These are phyloP conservation scores for Augochlorella aurata DNA, from an alignment of 2,888 invertebrate genomes.

Conservation along the genomic window DNA sequence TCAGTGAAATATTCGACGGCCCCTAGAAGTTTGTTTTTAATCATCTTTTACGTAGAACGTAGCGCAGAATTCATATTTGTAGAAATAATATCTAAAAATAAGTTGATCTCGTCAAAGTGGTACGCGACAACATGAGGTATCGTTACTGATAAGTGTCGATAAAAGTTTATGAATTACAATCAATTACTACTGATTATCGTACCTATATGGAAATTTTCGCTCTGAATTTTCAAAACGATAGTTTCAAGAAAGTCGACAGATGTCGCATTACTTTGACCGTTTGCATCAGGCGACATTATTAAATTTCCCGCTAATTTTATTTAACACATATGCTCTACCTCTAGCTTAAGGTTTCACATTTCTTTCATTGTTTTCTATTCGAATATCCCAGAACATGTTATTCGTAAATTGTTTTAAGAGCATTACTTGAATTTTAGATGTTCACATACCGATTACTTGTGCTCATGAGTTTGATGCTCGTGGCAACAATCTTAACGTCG, in stretches of 20 bases:
- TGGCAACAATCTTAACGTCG: slow-evolving; percentile 67
- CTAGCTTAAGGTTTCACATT: neutral
- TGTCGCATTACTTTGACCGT: slow-evolving; percentile 4
- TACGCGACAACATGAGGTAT: slow-evolving; percentile 46
- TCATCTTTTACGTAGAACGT: slow-evolving; percentile 13
- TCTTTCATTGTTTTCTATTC: neutral
- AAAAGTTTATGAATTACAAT: slow-evolving; percentile 47
- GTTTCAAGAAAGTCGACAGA: slow-evolving; percentile 2
- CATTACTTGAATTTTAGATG: slow-evolving; percentile 74
- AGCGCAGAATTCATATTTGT: slow-evolving; percentile 55
- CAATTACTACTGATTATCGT: slow-evolving; percentile 27
- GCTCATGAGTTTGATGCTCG: slow-evolving; percentile 71
- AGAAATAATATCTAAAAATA: slow-evolving; percentile 73
- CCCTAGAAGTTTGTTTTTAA: slow-evolving; percentile 14
- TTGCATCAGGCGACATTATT: neutral
- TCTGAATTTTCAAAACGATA: neutral
- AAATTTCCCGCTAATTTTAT: slow-evolving; percentile 7
- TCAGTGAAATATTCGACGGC: neutral
- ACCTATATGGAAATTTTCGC: neutral
- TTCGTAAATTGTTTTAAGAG: neutral
- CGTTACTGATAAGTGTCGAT: slow-evolving; percentile 63
- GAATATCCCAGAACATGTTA: neutral
- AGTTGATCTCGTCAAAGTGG: slow-evolving; percentile 49
- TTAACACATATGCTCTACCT: neutral
- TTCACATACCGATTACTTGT: slow-evolving; percentile 71